Evolutionary conservation across 2,797 vertebrate genomes (phyloP), one percentile per base, ranked within the genome.

Genomic region (Bryconaethiops microstoma): DNA sequence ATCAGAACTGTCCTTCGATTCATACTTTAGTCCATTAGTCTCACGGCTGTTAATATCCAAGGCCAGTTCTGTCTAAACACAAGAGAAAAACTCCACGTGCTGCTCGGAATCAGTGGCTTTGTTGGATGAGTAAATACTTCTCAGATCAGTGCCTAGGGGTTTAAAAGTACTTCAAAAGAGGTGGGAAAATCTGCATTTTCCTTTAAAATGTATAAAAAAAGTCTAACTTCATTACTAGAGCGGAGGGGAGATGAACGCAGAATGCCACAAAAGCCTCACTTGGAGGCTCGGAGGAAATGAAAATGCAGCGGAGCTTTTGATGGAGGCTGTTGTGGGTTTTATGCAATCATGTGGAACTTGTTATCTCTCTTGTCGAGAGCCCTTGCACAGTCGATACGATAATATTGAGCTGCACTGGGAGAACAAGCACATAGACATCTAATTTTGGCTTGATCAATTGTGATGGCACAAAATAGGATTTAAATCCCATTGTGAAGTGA

Each of bases 361-460:
- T 86, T 86, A 87, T 83, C 77, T 67, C 77, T 83, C 69, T 75
- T 84, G 62, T 85, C 70, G 77, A 82, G 76, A 74, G 50, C 80
- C 71, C 68, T 62, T 48, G 55, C 73, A 17, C 83, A 83, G 81
- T 88, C 83, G 45, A 85, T 86, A 80, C 29, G 13, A 74, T 68
- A 55, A 77, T 72, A 76, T 82, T 72, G 82, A 85, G 67, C 64
- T 29, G 71, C 9, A 21, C 54, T 48, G 29, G 68, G 78, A 72
- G 55, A 79, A 85, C 80, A 78, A 84, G 75, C 81, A 73, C 79
- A 80, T 57, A 74, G 74, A 62, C 72, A 52, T 78, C 78, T 84
- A 78, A 84, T 85, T 86, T 85, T 79, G 68, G 75, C 76, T 77
- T 74, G 81, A 85, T 85, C 82, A 81, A 68, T 82, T 74, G 73